phyloP scores from a whole-genome alignment of 1,140 invertebrate species.

The Cherax destructor region DNA sequence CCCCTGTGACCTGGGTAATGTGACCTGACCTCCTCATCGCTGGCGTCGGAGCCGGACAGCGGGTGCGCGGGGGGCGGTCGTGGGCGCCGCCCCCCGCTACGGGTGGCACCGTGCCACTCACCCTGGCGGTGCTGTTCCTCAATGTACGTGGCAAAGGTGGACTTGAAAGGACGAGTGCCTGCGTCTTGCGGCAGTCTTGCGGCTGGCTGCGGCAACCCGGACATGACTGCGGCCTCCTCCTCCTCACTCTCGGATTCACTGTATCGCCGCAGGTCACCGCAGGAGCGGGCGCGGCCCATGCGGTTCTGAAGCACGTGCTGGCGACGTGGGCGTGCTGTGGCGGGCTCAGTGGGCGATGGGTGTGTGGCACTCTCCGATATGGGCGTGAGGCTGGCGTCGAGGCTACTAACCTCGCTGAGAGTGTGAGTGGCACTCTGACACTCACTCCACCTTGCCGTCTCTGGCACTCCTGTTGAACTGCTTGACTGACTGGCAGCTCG shows the following conservation, averaged over 20 bases:
- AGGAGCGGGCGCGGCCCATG: conserved; percentile 36
- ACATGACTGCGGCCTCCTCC: conserved; percentile 43
- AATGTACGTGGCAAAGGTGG: conserved; percentile 22
- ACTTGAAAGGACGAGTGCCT: background rate
- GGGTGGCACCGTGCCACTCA: no score
- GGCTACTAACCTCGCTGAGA: conserved; percentile 47
- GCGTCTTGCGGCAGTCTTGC: background rate
- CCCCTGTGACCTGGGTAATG: conserved; percentile 21
- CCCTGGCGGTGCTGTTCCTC: background rate
- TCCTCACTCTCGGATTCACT: conserved; percentile 53
- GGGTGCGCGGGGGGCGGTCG: conserved; percentile 17
- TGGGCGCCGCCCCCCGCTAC: background rate
- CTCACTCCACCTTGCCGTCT: conserved; percentile 49
- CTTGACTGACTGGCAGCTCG: conserved; percentile 35
- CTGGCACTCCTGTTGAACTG: conserved; percentile 55
- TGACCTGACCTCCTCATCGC: conserved; percentile 43
- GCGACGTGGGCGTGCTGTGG: conserved; percentile 10
- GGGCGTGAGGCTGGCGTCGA: conserved; percentile 35
- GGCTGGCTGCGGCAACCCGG: conserved; percentile 9
- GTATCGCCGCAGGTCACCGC: conserved; percentile 46
- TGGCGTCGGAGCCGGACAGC: conserved; percentile 41
- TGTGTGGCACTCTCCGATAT: conserved; percentile 36
- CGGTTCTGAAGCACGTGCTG: conserved; percentile 28
- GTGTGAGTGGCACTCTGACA: conserved; percentile 50
- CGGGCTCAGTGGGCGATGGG: background rate